phyloP scores from a whole-genome alignment of 2,888 invertebrate genomes.

The Meteorus cinctellus region DNA sequence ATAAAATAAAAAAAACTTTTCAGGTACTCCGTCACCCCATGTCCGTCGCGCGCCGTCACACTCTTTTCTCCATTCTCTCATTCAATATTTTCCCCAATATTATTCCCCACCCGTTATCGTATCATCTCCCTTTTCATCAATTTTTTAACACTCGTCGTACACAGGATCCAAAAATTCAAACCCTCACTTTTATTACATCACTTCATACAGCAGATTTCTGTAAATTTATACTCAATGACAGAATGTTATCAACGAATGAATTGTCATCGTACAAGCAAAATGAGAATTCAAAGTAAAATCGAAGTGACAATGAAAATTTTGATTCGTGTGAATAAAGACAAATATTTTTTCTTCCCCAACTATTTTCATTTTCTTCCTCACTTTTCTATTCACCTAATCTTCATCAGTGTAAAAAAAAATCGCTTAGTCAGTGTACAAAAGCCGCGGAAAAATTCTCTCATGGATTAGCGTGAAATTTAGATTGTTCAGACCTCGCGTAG shows the following conservation, averaged over 20 bases:
- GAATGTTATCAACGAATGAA: too few relatives aligned
- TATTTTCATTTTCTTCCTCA: background rate
- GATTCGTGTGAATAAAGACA: too few relatives aligned
- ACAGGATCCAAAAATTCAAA: background rate
- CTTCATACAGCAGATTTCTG: background rate
- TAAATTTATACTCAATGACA: too few relatives aligned
- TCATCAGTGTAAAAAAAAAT: constrained; percentile 23
- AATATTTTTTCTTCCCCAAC: background rate
- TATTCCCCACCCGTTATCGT: constrained; percentile 35
- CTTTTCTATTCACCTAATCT: constrained; percentile 1
- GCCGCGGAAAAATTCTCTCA: constrained; percentile 48
- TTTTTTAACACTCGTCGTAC: constrained; percentile 17
- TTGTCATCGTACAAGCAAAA: too few relatives aligned
- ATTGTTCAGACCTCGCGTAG: constrained; percentile 51
- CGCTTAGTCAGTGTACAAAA: constrained; percentile 39
- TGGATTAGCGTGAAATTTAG: constrained; percentile 61
- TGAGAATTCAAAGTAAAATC: too few relatives aligned
- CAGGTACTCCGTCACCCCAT: constrained; percentile 56
- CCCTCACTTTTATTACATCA: background rate
- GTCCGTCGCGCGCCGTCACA: constrained; percentile 44
- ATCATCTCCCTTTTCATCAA: constrained; percentile 30
- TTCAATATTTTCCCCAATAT: constrained; percentile 26
- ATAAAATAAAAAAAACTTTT: constrained; percentile 41
- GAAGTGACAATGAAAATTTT: too few relatives aligned
- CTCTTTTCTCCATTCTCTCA: constrained; percentile 34